These are phyloP conservation scores for Herpetotheres cachinnans DNA, from an alignment of 2,113 vertebrate genomes.

Conservation along the genomic window DNA sequence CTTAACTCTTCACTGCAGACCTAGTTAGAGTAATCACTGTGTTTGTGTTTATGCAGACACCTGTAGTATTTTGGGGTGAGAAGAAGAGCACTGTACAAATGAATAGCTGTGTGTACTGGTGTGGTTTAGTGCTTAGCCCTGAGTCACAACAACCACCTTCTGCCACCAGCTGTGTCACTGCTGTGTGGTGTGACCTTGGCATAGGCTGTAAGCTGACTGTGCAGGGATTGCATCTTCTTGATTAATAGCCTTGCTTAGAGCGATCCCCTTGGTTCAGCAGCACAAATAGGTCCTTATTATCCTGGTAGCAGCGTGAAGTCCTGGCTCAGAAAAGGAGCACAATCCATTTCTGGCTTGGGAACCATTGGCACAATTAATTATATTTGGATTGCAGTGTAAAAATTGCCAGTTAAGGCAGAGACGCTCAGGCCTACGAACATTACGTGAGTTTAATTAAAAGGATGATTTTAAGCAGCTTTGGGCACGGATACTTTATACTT, in stretches of 20 bases:
- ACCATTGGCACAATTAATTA: conserved; percentile 16
- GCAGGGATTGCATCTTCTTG: conserved; percentile 17
- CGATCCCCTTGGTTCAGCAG: neutral
- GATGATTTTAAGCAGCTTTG: conserved; percentile 23
- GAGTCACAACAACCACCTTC: neutral
- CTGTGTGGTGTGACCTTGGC: conserved; percentile 19
- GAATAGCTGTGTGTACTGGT: neutral
- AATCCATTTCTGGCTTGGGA: conserved; percentile 17
- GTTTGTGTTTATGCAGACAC: neutral
- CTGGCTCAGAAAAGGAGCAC: conserved; percentile 1
- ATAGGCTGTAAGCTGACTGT: neutral
- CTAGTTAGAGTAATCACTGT: neutral
- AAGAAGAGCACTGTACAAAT: fast-evolving
- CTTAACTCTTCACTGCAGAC: neutral
- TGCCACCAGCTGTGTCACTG: neutral
- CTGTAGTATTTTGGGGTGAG: neutral
- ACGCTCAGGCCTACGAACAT: neutral
- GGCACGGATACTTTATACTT: neutral
- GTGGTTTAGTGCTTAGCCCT: neutral
- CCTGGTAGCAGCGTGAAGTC: neutral
- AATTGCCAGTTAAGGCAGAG: neutral
- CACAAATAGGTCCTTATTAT: conserved; percentile 43
- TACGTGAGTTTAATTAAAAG: conserved; percentile 28
- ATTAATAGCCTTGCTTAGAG: conserved; percentile 25
- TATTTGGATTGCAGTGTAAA: neutral